Conservation (phyloP, 2,888 invertebrate genomes). For the Pammene fasciana region DNA sequence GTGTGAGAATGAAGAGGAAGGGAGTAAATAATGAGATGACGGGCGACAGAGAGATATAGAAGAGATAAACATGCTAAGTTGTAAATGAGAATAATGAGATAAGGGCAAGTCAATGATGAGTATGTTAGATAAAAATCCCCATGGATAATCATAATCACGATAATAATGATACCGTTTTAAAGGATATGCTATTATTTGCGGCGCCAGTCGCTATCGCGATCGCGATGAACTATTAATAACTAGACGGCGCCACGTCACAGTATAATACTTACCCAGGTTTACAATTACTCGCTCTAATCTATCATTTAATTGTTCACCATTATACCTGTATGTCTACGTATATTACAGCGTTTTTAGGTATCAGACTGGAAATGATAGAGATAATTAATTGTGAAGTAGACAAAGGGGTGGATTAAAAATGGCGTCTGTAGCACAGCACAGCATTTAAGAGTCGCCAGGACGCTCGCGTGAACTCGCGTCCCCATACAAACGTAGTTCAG, state of each 20-base stretch:
- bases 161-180: neutral
- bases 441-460: too few species aligned
- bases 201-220: conserved; percentile 10
- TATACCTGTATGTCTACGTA: neutral
- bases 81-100: too few species aligned
- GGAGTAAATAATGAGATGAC: too few species aligned
- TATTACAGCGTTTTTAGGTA: neutral
- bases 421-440: too few species aligned
- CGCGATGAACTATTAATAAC: conserved; percentile 11
- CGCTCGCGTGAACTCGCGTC: too few species aligned
- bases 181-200: conserved; percentile 15
- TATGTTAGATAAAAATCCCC: neutral
- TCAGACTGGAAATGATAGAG: conserved; percentile 5
- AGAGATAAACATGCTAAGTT: too few species aligned
- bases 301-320: conserved; percentile 29
- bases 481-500: too few species aligned
- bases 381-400: too few species aligned
- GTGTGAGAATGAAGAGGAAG: too few species aligned
- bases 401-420: too few species aligned
- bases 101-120: too few species aligned
- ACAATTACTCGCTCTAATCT: conserved; percentile 29
- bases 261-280: conserved; percentile 27
- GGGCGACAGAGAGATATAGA: too few species aligned
- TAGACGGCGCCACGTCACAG: conserved; percentile 21
- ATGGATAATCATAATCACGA: neutral